A percentile compares a stretch with the other conserved stretches of the same genome.
Conservation (phyloP, 2,113 vertebrate genomes). For the Albula goreensis region DNA sequence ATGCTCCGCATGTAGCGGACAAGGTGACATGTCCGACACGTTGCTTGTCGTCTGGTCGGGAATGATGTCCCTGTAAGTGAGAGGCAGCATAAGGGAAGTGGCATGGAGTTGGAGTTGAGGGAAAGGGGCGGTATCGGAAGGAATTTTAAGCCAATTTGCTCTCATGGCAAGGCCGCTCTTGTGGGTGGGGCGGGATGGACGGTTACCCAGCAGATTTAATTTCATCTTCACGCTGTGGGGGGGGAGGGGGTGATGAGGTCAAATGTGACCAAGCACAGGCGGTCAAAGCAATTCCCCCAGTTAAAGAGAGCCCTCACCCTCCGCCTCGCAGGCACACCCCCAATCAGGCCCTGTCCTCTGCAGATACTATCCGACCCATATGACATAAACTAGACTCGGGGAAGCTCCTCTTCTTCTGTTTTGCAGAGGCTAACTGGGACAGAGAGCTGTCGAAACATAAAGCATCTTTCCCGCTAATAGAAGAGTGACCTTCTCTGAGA, state of each 20-base stretch:
- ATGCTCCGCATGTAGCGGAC: slow-evolving; percentile 49
- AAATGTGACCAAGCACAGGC: slow-evolving; percentile 37
- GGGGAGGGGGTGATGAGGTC: slow-evolving; percentile 27
- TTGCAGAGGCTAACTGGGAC: not conserved
- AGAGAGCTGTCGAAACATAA: not conserved
- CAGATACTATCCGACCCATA: not conserved
- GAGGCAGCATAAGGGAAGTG: not conserved
- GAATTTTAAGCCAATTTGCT: not conserved
- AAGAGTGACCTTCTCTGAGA: not conserved
- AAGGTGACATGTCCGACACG: slow-evolving; percentile 48
- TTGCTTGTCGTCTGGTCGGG: slow-evolving; percentile 44
- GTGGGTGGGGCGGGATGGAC: not conserved
- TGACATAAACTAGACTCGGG: not conserved
- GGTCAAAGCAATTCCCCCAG: slow-evolving; percentile 56
- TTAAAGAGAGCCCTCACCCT: slow-evolving; percentile 50
- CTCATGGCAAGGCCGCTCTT: not conserved
- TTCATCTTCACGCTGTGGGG: not conserved
- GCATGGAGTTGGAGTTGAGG: not conserved
- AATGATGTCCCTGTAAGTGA: not conserved
- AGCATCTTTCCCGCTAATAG: not conserved
- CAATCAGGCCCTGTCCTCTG: slow-evolving; percentile 46
- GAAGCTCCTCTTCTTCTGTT: not conserved
- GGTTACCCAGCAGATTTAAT: not conserved
- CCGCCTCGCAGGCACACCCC: slow-evolving; percentile 39
- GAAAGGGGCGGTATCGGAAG: not conserved